Conservation (phyloP, 2,113 vertebrate species). For the Aegotheles bennettii region DNA sequence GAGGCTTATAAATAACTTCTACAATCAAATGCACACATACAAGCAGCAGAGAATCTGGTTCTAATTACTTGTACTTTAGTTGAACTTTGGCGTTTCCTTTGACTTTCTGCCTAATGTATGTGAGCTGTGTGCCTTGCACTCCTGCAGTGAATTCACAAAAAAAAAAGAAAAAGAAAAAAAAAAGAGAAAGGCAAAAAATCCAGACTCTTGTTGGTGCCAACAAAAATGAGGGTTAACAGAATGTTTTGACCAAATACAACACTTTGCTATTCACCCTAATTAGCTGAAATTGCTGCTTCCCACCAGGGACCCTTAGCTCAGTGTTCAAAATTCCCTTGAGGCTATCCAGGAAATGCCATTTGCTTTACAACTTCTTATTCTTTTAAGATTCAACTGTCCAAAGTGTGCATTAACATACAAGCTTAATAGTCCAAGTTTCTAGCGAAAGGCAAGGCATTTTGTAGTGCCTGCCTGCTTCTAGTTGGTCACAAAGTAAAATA, state of each 20-base stretch:
- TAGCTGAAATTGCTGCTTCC: slow-evolving; percentile 78
- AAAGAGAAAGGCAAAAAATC: slow-evolving; percentile 23
- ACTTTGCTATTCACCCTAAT: slow-evolving; percentile 81
- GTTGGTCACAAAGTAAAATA: slow-evolving; percentile 62
- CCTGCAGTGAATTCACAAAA: slow-evolving; percentile 75
- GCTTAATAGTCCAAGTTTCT: slow-evolving; percentile 65
- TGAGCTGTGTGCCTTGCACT: slow-evolving; percentile 76
- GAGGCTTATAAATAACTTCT: slow-evolving; percentile 75
- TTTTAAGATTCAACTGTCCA: slow-evolving; percentile 74
- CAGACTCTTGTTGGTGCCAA: slow-evolving; percentile 76
- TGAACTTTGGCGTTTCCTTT: slow-evolving; percentile 92
- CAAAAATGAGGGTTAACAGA: slow-evolving; percentile 80
- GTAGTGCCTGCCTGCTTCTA: slow-evolving; percentile 48
- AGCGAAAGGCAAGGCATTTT: slow-evolving; percentile 59
- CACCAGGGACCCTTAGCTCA: slow-evolving; percentile 70
- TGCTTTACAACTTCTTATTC: slow-evolving; percentile 78
- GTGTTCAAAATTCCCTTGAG: slow-evolving; percentile 73
- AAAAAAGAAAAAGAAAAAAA: slow-evolving; percentile 24
- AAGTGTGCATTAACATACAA: slow-evolving; percentile 70
- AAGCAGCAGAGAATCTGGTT: slow-evolving; percentile 79
- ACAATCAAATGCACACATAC: slow-evolving; percentile 65
- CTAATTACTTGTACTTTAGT: slow-evolving; percentile 89
- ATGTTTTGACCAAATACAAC: slow-evolving; percentile 79
- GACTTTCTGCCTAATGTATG: slow-evolving; percentile 82
- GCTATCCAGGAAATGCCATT: slow-evolving; percentile 85